A percentile compares a stretch with the other conserved stretches of the same genome.
These are phyloP conservation scores for Tolmerus cingulatus DNA, from an alignment of 2,888 invertebrate species.

Conservation along the genomic window DNA sequence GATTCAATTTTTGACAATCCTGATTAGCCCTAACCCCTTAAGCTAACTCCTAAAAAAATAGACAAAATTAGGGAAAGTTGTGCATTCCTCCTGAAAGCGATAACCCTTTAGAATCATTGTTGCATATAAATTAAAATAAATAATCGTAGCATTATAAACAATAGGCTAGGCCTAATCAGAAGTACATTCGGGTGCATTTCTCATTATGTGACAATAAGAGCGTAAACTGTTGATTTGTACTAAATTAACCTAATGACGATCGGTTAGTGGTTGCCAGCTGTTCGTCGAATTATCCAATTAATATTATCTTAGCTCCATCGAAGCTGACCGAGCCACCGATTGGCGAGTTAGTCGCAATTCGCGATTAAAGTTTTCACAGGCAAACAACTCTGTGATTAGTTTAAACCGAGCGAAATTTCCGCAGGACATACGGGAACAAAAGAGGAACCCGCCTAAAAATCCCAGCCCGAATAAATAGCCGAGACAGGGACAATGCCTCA, in stretches of 20 bases:
- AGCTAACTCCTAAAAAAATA: too few species aligned
- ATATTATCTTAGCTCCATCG: not conserved
- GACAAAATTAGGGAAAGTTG: too few species aligned
- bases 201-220: conserved; percentile 8
- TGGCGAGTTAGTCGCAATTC: not conserved
- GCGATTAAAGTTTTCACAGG: not conserved
- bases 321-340: not conserved
- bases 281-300: not conserved
- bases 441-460: not conserved
- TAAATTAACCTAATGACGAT: not conserved
- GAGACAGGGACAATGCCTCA: not conserved
- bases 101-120: not conserved
- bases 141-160: not conserved
- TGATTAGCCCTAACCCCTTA: too few species aligned
- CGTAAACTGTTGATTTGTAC: conserved; percentile 12
- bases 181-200: not conserved
- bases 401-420: not conserved
- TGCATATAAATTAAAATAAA: not conserved
- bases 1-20: too few species aligned
- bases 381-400: not conserved
- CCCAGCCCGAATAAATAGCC: not conserved
- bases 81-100: too few species aligned
- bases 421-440: not conserved
- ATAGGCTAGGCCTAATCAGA: not conserved
- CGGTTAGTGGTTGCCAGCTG: not conserved